Evolutionary conservation across 2,888 invertebrate genomes (phyloP), one percentile per base, ranked within the genome.

Genomic region (Coecobrya sp.): DNA sequence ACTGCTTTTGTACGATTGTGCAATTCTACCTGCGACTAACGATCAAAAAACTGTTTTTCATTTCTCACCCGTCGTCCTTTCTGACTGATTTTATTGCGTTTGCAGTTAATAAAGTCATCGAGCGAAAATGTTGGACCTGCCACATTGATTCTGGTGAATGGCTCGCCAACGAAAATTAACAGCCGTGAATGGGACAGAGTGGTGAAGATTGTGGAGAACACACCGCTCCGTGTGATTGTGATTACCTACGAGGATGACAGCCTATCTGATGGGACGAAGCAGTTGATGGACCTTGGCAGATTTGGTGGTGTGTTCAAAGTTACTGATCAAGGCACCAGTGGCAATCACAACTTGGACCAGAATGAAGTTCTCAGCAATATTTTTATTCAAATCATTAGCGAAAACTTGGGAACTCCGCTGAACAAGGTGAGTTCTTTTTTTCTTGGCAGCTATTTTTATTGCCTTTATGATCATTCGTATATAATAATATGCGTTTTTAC

Each of bases 191-290:
- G 94, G 94, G 94, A 94, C 86, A 93, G 94, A 84, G 94, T 94
- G 82, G 93, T 92, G 93, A 94, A 95, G 65, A 93, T 95, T 73
- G 93, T 95, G 86, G 94, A 94, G 90, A 93, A 91, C 73, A 94
- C 94, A 25, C 95, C 95, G 36, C 90, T 95, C 19, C 93, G 94
- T 25, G 93, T 94, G 27, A 93, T 95, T 65, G 93, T 95, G 79
- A 93, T 95, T 79, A 95, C 95, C n/a, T 95, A 95, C 76, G 94
- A 94, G 42, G 94, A 95, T 82, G 92, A 93, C 70, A 94, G 93
- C 85, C 91, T 93, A 42, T 94, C 94, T 62, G 85, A 91, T n/a
- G 92, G 91, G n/a, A 92, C 90, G 30, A 88, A 91, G 27, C 94
- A 94, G 82, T 84, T 95, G 59, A 87, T 94, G 59, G 92, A 93